A percentile compares a stretch with the other conserved stretches of the same genome.
Conservation (phyloP, 1,140 invertebrate species). For the Aphelenchoides avenae region DNA sequence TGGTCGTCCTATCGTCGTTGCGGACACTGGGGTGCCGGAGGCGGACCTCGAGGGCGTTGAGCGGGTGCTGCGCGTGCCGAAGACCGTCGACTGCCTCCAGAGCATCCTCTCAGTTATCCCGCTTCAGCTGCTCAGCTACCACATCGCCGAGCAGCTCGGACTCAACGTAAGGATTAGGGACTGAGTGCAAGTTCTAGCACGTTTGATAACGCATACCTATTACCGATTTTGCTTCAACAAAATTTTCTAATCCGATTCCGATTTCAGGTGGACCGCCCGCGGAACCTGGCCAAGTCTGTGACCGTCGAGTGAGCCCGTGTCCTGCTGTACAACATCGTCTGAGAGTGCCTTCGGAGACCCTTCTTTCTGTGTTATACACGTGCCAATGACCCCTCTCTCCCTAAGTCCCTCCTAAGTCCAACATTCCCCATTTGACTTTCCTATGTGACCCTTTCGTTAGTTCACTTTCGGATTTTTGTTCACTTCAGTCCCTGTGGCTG, state of each 20-base stretch:
- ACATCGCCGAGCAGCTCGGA: constrained; percentile 89
- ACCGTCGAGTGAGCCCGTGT: constrained; percentile 93
- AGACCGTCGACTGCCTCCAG: constrained; percentile 89
- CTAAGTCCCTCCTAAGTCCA: too few relatives aligned
- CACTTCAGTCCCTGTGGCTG: too few relatives aligned
- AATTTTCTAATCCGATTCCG: not conserved
- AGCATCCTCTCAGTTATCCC: constrained; percentile 91
- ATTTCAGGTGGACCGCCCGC: constrained; percentile 79
- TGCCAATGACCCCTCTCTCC: too few relatives aligned
- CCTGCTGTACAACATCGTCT: too few relatives aligned
- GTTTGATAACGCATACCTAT: not conserved
- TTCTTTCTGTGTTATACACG: too few relatives aligned
- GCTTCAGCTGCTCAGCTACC: constrained; percentile 91
- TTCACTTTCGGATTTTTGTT: too few relatives aligned
- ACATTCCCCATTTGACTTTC: too few relatives aligned
- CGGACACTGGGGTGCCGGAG: constrained; percentile 84
- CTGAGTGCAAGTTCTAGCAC: not conserved
- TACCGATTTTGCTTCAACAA: not conserved
- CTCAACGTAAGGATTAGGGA: constrained; percentile 69
- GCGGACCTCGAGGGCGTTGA: constrained; percentile 65
- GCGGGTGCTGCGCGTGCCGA: constrained; percentile 68
- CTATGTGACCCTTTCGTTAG: too few relatives aligned
- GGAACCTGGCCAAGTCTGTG: constrained; percentile 97
- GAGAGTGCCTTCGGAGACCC: too few relatives aligned
- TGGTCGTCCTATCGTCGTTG: constrained; percentile 87